phyloP scores from a whole-genome alignment of 2,797 vertebrate species.

The Atherinosoma microstoma region DNA sequence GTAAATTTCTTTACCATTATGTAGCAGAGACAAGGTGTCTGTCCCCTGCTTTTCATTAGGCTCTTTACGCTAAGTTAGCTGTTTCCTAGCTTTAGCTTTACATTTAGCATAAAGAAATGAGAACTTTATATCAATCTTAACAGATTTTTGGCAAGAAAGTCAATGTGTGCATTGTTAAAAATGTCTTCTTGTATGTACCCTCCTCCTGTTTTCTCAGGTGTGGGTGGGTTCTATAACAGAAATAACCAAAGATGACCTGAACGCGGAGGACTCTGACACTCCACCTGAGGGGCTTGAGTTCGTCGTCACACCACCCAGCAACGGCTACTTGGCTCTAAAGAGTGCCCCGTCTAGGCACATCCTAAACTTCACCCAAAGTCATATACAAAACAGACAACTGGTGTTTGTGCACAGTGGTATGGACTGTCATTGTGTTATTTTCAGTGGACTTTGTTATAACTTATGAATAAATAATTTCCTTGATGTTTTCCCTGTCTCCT shows the following conservation, averaged over 20 bases:
- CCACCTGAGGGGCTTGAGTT: conserved; percentile 83
- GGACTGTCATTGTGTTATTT: conserved; percentile 18
- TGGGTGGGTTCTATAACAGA: conserved; percentile 89
- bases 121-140: not conserved
- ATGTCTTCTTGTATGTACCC: not conserved
- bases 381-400: conserved; percentile 85
- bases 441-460: not conserved
- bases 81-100: not conserved
- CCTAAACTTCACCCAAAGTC: conserved; percentile 90
- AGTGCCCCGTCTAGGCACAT: conserved; percentile 83
- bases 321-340: conserved; percentile 89
- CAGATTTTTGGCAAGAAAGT: not conserved
- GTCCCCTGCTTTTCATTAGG: too few relatives aligned
- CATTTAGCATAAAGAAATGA: not conserved
- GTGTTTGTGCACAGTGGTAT: conserved; percentile 90
- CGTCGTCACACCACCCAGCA: conserved; percentile 88
- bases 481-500: not conserved
- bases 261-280: conserved; percentile 87
- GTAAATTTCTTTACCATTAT: too few relatives aligned
- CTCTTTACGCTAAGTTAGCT: not conserved
- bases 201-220: conserved; percentile 76
- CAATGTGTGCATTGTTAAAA: not conserved
- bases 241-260: conserved; percentile 85
- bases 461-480: not conserved
- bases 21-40: too few relatives aligned